A percentile compares a stretch with the other conserved stretches of the same genome.
These are phyloP conservation scores for Alviniconcha strummeri DNA, from an alignment of 2,888 invertebrate genomes.

Conservation along the genomic window DNA sequence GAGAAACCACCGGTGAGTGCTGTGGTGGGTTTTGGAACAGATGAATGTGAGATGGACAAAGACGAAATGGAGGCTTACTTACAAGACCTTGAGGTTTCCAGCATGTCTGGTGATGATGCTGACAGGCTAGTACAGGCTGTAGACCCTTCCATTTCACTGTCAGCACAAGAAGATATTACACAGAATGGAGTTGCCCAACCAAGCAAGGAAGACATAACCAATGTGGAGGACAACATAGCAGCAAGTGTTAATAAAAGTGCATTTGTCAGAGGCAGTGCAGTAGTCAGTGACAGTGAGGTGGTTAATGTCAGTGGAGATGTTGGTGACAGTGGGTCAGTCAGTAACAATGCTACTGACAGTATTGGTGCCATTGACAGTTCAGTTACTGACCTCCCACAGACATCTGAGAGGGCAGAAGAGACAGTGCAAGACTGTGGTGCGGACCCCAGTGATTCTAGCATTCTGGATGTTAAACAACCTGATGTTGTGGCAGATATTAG, in stretches of 20 bases:
- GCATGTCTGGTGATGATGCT: neutral
- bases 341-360: too few relatives aligned
- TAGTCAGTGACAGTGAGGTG: neutral
- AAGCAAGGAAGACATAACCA: neutral
- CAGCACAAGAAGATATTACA: neutral
- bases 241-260: neutral
- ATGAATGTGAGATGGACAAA: constrained; percentile 48
- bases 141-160: neutral
- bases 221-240: neutral
- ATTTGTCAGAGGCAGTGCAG: neutral
- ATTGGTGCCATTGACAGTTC: too few relatives aligned
- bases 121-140: neutral
- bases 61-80: constrained; percentile 56
- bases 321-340: too few relatives aligned
- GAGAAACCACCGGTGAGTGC: neutral
- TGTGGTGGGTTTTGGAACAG: constrained; percentile 44
- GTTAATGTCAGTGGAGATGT: neutral
- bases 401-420: neutral
- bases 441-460: neutral
- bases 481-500: constrained; percentile 23
- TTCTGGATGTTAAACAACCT: constrained; percentile 11
- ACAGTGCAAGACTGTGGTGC: neutral
- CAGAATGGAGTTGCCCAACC: neutral
- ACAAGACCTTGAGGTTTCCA: constrained; percentile 36
- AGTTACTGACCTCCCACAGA: too few relatives aligned